Evolutionary conservation across 37 sponge, comb jelly and placozoan genomes (phyloP).

Genomic region (Ephydatia muelleri): DNA sequence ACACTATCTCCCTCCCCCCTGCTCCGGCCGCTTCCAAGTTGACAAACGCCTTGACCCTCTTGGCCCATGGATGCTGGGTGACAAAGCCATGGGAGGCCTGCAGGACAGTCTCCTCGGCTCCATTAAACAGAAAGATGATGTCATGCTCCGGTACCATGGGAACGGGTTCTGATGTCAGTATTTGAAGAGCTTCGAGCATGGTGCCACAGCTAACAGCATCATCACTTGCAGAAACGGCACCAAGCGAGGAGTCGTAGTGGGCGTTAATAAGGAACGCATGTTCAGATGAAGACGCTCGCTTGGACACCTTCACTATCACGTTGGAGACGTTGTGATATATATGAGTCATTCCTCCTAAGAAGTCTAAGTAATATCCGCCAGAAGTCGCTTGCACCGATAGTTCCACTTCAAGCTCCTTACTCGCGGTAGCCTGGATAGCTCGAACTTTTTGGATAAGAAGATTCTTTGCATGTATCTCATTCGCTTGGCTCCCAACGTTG

Average conservation of each 20-base stretch:
- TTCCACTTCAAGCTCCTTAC: conserved; percentile 39
- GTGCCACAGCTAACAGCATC: conserved; percentile 79
- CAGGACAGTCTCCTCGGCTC: conserved; percentile 77
- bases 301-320: conserved; percentile 32
- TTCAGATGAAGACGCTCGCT: not conserved
- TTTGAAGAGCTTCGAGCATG: conserved; percentile 64
- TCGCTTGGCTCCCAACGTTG: conserved; percentile 60
- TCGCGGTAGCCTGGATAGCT: conserved; percentile 14
- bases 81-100: conserved; percentile 79
- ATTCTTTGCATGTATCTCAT: conserved; percentile 56
- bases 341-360: conserved; percentile 63
- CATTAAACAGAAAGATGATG: conserved; percentile 77
- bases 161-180: conserved; percentile 27
- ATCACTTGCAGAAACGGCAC: conserved; percentile 72
- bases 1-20: conserved; percentile 78
- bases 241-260: conserved; percentile 79
- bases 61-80: conserved; percentile 76
- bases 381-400: conserved; percentile 44
- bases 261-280: conserved; percentile 71
- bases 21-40: conserved; percentile 84
- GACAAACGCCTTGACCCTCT: conserved; percentile 49
- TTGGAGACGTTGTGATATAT: conserved; percentile 65
- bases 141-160: conserved; percentile 31
- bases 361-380: conserved; percentile 48
- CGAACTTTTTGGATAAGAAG: conserved; percentile 34